Base-by-base conservation (phyloP, 2,797 vertebrate genomes). In the Manis javanica region DNA sequence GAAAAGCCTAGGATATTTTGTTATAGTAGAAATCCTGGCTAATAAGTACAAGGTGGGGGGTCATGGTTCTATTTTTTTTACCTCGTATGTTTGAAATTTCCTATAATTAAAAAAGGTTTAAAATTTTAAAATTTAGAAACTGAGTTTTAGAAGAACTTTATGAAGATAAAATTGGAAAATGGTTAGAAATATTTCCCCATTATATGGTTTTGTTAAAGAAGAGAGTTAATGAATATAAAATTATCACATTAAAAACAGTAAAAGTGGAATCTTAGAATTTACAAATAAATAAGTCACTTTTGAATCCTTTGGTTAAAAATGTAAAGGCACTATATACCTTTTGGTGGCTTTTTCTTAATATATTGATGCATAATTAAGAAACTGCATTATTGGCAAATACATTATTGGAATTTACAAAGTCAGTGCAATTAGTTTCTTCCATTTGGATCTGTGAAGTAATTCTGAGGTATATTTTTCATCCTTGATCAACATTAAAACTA, bases 251-350 rank as follows among this genome's bases (percentile, higher is more conserved):
- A 78, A 72, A 95, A 90, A 74, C 4, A 24, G 42, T 55, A 23
- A 31, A 55, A 85, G 79, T 0, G 11, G 31, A 64, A n/a, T 69
- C 59, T 84, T 55, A 29, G 7, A 37, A 61, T 39, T 29, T 68
- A 3, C 10, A 87, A 39, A 84, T 55, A 21, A 66, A 68, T 64
- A 19, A 19, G 74, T 55, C 18, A 42, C 34, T 82, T 94, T 91
- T 82, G 61, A 68, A 79, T 24, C 39, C 4, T 82, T 82, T 63
- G 53, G n/a, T 91, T 72, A 53, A 92, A 94, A 83, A 93, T 46
- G 34, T 6, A 19, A 75, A 87, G 87, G 12, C n/a, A 19, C 24
- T 29, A 9, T 29, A 9, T 23, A 18, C 18, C 19, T 53, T 89
- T 51, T n/a, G 34, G 7, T 26, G 29, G 26, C 12, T 46, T 83